Base-by-base conservation (phyloP, 1,140 invertebrate genomes). In the Meloidogyne hapla region DNA sequence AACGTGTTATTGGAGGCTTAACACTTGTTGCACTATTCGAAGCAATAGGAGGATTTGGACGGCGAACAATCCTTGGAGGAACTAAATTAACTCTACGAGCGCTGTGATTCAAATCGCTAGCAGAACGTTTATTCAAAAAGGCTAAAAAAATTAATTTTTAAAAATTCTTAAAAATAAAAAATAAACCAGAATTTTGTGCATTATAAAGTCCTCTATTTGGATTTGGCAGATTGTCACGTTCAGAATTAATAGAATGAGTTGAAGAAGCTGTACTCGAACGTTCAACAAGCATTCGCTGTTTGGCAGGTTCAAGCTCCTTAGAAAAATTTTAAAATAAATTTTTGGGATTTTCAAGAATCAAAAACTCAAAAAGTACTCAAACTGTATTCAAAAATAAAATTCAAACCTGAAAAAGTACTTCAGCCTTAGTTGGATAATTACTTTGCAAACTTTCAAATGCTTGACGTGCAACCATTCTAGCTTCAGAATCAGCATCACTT, bases 361-460 rank as follows among this genome's bases (percentile, higher is more conserved):
- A n/a, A n/a, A n/a, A n/a, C n/a, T n/a, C n/a, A n/a, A n/a, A n/a
- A n/a, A n/a, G n/a, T n/a, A n/a, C n/a, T n/a, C n/a, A n/a, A n/a
- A n/a, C n/a, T n/a, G n/a, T n/a, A n/a, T n/a, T n/a, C n/a, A 61
- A 62, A 69, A 75, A n/a, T 69, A 61, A 65, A 77, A 33, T 33
- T 15, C 76, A 42, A 18, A 78, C 77, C 42, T 92, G 91, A 78
- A 96, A 91, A 65, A 98, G 89, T 40, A 90, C 89, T 79, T 97
- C 94, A 1, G 94, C 94, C 81, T 94, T 91, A 26, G 93, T 92
- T 0, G 93, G 93, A 88, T 96, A 98, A 84, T 94, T 93, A 23
- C 92, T 91, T 73, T 92, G 91, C 89, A 96, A 97, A 56, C 91
- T 91, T 91, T 93, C 93, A 88, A 92, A 98, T 33, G 94, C 94